Conservation (phyloP, 2,888 invertebrate genomes). For the Drosophila koepferae region DNA sequence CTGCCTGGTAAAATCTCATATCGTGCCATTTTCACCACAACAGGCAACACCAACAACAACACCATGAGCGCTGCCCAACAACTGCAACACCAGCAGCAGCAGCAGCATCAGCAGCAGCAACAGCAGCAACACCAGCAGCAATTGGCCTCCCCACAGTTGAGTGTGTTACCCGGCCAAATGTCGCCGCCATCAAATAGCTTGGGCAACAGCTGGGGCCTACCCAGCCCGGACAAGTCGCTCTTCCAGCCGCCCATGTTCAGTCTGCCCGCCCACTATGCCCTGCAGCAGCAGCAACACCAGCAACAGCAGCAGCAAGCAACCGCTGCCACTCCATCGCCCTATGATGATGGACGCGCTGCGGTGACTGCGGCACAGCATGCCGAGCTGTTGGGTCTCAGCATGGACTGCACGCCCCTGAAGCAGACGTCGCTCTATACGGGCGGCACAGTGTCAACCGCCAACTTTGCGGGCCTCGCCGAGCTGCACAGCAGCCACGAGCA, state of each 20-base stretch:
- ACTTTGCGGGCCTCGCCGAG: conserved; percentile 86
- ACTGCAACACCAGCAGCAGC: conserved; percentile 34
- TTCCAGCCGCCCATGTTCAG: conserved; percentile 88
- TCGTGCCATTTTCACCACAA: conserved; percentile 90
- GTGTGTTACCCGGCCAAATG: conserved; percentile 85
- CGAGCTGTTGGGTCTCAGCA: conserved; percentile 87
- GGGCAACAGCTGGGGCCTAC: conserved; percentile 91
- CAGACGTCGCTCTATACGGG: conserved; percentile 88
- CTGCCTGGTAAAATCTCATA: conserved; percentile 87
- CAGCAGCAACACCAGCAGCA: conserved; percentile 79
- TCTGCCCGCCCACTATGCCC: conserved; percentile 86
- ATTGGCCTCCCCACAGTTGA: conserved; percentile 84
- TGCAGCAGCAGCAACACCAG: conserved; percentile 81
- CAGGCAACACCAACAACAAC: conserved; percentile 86
- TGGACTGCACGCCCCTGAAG: conserved; percentile 88
- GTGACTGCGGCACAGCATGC: conserved; percentile 85
- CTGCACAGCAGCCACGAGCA: conserved; percentile 87
- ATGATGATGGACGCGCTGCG: conserved; percentile 83
- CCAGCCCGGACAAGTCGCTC: conserved; percentile 88
- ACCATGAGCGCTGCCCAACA: conserved; percentile 69
- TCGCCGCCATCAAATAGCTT: conserved; percentile 87
- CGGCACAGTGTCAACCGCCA: conserved; percentile 86
- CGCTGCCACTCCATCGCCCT: conserved; percentile 84
- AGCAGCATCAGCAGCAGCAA: conserved; percentile 70
- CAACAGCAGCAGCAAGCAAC: conserved; percentile 82